phyloP scores from a whole-genome alignment of 2,888 invertebrate genomes.

The Cryptocheilus praepositus region DNA sequence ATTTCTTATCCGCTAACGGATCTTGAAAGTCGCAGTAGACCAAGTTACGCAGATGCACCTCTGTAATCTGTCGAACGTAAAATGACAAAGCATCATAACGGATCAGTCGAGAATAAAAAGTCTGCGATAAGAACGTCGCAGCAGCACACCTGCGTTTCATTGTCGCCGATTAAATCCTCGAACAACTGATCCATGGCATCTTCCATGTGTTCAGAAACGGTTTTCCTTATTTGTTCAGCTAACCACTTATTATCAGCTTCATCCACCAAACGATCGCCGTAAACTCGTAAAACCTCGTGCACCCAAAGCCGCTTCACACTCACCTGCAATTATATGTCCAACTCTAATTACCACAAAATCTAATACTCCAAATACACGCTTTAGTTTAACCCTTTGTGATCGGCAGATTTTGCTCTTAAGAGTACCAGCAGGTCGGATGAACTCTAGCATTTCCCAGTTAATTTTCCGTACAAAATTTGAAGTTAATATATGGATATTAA shows the following conservation, averaged over 20 bases:
- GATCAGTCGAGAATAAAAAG: not conserved
- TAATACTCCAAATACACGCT: no score
- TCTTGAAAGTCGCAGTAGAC: conserved; percentile 97
- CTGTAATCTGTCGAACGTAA: conserved; percentile 80
- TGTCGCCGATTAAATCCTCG: conserved; percentile 76
- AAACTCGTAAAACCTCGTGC: conserved; percentile 94
- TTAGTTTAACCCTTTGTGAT: no score
- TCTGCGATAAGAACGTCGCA: no score
- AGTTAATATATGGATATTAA: no score
- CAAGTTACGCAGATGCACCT: conserved; percentile 88
- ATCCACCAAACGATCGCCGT: conserved; percentile 93
- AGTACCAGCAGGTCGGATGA: no score
- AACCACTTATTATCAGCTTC: conserved; percentile 89
- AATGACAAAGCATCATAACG: conserved; percentile 9
- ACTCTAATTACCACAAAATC: conserved; percentile 13
- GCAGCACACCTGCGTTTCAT: not conserved
- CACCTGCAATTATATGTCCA: conserved; percentile 76
- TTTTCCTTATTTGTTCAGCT: conserved; percentile 81
- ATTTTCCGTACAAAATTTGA: no score
- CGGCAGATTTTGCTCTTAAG: no score
- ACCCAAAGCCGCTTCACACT: conserved; percentile 95
- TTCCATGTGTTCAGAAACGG: conserved; percentile 79
- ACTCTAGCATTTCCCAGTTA: no score
- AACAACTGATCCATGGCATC: conserved; percentile 85
- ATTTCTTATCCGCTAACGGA: conserved; percentile 89